phyloP scores from a whole-genome alignment of 2,888 invertebrate species.

The Sphaerophoria taeniata region DNA sequence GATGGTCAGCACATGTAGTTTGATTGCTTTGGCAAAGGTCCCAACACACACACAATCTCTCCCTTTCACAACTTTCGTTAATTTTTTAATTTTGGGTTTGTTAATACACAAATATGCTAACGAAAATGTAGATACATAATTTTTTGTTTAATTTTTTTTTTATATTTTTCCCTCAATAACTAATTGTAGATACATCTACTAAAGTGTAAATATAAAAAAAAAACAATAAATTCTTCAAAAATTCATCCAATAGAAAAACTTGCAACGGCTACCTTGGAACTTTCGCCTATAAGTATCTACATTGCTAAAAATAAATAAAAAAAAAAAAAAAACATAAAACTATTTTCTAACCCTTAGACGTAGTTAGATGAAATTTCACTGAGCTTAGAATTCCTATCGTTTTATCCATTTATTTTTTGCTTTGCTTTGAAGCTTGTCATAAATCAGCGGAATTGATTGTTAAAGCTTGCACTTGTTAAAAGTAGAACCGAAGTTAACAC shows the following conservation, averaged over 20 bases:
- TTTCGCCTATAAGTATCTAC: conserved; percentile 68
- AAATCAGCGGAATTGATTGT: conserved; percentile 51
- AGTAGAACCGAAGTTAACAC: conserved; percentile 44
- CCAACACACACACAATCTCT: conserved; percentile 6
- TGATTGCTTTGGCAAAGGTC: conserved; percentile 71
- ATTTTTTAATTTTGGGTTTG: conserved; percentile 28
- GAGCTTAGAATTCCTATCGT: conserved; percentile 60
- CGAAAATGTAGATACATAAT: conserved; percentile 56
- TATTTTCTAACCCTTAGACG: conserved; percentile 54
- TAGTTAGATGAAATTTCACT: conserved; percentile 62
- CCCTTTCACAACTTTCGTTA: conserved; percentile 16
- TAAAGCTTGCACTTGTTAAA: conserved; percentile 56
- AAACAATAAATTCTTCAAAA: conserved; percentile 56
- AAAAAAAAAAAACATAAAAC: conserved; percentile 39
- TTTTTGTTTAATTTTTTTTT: conserved; percentile 50
- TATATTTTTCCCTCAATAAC: conserved; percentile 51
- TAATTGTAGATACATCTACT: conserved; percentile 70
- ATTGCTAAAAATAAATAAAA: conserved; percentile 24
- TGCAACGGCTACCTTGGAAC: conserved; percentile 64
- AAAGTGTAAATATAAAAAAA: conserved; percentile 69
- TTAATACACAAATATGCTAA: conserved; percentile 39
- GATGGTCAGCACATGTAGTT: conserved; percentile 71
- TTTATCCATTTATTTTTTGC: conserved; percentile 44
- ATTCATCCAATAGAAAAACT: conserved; percentile 58
- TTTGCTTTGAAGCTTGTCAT: conserved; percentile 68